Conservation (phyloP, 1,140 invertebrate species). For the Rhopalosiphum maidis region DNA sequence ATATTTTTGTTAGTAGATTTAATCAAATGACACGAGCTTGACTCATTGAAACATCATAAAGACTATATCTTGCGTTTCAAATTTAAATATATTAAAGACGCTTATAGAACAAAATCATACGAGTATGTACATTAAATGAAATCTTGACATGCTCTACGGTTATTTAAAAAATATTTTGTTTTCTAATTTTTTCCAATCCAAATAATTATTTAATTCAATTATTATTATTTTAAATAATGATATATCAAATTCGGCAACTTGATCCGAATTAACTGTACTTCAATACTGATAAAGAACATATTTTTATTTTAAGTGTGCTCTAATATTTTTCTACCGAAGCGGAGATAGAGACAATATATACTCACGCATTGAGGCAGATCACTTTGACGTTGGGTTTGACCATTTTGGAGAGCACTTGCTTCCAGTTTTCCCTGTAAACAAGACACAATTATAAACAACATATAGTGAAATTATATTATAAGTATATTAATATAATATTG, state of each 20-base stretch:
- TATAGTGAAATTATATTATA: not conserved
- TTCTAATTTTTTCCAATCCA: not conserved
- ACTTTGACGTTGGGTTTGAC: slow-evolving; percentile 46
- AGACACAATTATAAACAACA: not conserved
- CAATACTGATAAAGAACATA: not conserved
- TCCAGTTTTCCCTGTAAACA: slow-evolving; percentile 41
- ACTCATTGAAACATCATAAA: not conserved
- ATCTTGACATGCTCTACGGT: not conserved
- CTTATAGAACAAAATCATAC: not conserved
- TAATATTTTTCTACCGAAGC: not conserved
- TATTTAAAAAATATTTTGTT: not conserved
- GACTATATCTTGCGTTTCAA: not conserved
- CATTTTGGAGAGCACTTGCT: not conserved
- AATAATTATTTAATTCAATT: not conserved
- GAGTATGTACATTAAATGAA: not conserved
- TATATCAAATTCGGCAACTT: not conserved
- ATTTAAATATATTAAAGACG: not conserved
- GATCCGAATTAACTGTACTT: not conserved
- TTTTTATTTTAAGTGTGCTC: not conserved
- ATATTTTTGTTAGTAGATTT: not conserved
- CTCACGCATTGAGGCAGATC: slow-evolving; percentile 40
- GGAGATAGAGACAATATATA: not conserved
- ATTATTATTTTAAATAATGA: not conserved
- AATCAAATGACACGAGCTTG: too few species aligned
- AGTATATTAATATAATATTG: not conserved